Evolutionary conservation across 2,888 invertebrate species (phyloP).

Genomic region (Pardosa pseudoannulata): DNA sequence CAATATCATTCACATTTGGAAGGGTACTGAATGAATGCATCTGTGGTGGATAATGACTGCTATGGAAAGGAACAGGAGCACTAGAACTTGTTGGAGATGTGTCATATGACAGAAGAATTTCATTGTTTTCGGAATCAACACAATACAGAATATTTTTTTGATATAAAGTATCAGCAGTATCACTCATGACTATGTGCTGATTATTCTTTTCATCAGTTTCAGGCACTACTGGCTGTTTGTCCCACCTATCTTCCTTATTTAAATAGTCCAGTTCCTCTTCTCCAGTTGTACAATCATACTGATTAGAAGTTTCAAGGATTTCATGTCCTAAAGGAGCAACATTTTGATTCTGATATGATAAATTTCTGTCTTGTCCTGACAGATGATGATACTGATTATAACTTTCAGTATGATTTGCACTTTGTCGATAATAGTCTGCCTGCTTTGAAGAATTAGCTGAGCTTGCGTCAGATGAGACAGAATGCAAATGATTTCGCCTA

Average conservation of each 20-base stretch:
- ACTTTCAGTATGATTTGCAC: slow-evolving; percentile 73
- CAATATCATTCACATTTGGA: slow-evolving; percentile 53
- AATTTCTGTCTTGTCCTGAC: not conserved
- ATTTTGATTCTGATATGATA: not conserved
- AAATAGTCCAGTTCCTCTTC: not conserved
- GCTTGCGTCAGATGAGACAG: slow-evolving; percentile 37
- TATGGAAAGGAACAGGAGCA: slow-evolving; percentile 33
- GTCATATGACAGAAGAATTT: slow-evolving; percentile 60
- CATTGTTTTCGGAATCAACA: slow-evolving; percentile 70
- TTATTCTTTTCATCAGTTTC: too few relatives aligned
- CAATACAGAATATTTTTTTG: slow-evolving; percentile 64
- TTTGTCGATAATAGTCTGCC: slow-evolving; percentile 73
- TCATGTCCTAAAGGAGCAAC: not conserved
- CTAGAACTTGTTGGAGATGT: slow-evolving; percentile 20
- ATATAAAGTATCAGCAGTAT: slow-evolving; percentile 27
- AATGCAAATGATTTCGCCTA: slow-evolving; percentile 81
- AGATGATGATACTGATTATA: slow-evolving; percentile 76
- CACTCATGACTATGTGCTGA: not conserved
- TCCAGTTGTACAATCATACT: not conserved
- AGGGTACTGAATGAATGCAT: slow-evolving; percentile 63
- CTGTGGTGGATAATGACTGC: slow-evolving; percentile 57
- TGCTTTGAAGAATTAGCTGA: slow-evolving; percentile 57
- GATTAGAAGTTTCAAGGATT: not conserved
- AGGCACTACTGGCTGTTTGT: too few relatives aligned
- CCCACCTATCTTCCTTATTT: too few relatives aligned